Conservation (phyloP, 2,888 invertebrate species). For the Rhagonycha lutea region DNA sequence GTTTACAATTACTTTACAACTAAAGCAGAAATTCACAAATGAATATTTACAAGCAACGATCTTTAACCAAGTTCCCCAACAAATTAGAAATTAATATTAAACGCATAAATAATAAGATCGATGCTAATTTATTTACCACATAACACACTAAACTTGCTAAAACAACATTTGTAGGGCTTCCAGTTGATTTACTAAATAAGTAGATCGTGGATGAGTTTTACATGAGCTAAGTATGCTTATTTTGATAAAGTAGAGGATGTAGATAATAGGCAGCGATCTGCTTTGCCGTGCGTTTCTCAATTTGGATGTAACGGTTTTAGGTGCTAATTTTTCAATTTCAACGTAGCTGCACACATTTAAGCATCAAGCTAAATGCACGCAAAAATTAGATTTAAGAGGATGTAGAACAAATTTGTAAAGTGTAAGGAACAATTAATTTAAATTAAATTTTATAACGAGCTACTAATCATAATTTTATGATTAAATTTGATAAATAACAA, state of each 20-base stretch:
- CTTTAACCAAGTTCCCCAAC: background rate
- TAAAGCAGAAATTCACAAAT: background rate
- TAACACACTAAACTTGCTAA: background rate
- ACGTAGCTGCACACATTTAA: background rate
- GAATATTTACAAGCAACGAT: background rate
- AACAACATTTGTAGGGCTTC: background rate
- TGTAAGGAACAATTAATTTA: background rate
- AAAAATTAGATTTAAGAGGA: background rate
- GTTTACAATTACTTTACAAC: background rate
- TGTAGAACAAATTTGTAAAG: background rate
- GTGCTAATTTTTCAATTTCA: background rate
- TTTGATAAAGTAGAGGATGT: background rate
- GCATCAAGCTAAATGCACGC: background rate
- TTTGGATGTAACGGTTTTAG: background rate
- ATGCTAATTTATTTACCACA: background rate
- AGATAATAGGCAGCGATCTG: no score
- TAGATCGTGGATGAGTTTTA: background rate
- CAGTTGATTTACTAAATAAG: background rate
- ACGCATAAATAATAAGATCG: background rate
- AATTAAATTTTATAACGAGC: background rate
- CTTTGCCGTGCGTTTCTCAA: background rate
- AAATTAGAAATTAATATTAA: background rate
- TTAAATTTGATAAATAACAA: background rate
- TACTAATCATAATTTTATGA: background rate
- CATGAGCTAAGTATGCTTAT: background rate